Conservation (phyloP, 1,140 invertebrate genomes). For the Cyrtorhinus lividipennis region DNA sequence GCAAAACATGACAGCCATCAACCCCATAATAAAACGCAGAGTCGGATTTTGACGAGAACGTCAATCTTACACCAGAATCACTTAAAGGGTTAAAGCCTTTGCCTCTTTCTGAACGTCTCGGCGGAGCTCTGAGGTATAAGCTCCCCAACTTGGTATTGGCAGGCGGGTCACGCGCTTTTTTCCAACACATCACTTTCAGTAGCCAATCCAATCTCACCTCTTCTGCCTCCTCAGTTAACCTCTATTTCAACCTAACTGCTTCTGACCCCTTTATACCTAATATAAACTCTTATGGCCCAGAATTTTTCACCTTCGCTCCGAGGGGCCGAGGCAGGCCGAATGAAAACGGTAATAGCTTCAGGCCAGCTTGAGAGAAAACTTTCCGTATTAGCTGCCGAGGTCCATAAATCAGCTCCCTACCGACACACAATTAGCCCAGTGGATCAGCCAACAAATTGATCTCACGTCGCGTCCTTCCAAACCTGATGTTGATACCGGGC, state of each 20-base stretch:
- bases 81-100: neutral
- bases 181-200: neutral
- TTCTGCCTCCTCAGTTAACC: neutral
- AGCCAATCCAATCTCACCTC: neutral
- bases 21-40: no score
- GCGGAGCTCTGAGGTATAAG: neutral
- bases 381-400: neutral
- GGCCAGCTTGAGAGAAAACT: neutral
- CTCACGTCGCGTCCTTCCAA: no score
- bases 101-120: neutral
- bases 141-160: neutral
- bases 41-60: neutral
- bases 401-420: neutral
- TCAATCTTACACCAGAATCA: neutral
- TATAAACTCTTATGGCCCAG: neutral
- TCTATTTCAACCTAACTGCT: neutral
- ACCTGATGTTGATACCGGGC: no score
- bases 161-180: neutral
- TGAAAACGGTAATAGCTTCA: neutral
- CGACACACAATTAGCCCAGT: neutral
- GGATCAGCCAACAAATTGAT: neutral
- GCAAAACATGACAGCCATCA: no score
- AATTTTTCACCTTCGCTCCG: neutral
- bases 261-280: neutral
- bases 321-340: no score